Evolutionary conservation across 2,797 vertebrate genomes (phyloP).

Genomic region (Pangasius larnaudii): DNA sequence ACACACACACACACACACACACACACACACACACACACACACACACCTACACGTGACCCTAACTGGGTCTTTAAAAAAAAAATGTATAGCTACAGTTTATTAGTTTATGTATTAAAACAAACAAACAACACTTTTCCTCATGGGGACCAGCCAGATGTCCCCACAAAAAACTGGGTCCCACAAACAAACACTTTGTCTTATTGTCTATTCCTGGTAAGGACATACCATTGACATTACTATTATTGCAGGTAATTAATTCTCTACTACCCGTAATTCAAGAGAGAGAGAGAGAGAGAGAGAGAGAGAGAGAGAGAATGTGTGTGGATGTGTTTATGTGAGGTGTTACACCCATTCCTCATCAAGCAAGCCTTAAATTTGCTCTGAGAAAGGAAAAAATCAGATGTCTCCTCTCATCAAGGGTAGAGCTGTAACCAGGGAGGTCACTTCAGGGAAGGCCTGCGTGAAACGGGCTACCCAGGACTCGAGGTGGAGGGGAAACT

Average conservation of each 20-base stretch:
- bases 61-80: neutral
- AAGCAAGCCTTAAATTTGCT: neutral
- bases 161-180: neutral
- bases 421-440: neutral
- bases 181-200: neutral
- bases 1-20: neutral
- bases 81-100: neutral
- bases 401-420: constrained; percentile 27
- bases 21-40: neutral
- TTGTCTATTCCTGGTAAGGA: no score
- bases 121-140: no score
- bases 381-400: constrained; percentile 8
- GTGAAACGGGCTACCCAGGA: neutral
- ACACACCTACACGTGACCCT: neutral
- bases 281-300: neutral
- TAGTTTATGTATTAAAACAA: neutral
- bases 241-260: no score
- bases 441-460: neutral
- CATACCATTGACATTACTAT: no score
- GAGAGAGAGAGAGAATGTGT: neutral
- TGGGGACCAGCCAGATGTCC: no score
- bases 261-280: neutral
- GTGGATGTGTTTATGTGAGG: neutral
- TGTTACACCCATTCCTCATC: neutral
- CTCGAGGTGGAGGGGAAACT: neutral